Conservation (phyloP, 2,113 vertebrate species). For the Mobula birostris region DNA sequence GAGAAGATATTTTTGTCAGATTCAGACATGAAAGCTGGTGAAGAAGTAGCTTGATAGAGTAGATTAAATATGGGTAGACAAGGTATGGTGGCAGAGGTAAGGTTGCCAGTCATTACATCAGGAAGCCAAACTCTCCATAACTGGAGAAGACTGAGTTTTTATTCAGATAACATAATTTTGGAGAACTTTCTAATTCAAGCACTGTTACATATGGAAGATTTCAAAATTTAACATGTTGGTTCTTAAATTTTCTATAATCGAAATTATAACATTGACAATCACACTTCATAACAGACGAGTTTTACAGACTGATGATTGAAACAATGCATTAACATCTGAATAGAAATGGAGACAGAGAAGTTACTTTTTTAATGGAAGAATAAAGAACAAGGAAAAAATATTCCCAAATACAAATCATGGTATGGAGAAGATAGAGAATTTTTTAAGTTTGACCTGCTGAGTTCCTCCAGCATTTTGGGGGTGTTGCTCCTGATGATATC, state of each 20-base stretch:
- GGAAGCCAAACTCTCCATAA: neutral
- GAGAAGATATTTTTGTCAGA: neutral
- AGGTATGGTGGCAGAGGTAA: neutral
- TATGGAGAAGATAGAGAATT: no score
- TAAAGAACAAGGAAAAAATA: no score
- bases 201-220: neutral
- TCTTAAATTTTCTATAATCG: neutral
- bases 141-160: neutral
- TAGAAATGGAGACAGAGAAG: no score
- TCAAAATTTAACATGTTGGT: neutral
- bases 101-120: neutral
- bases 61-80: neutral
- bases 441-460: no score
- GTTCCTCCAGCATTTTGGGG: no score
- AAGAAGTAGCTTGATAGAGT: neutral
- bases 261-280: neutral
- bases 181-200: neutral
- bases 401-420: no score
- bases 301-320: neutral
- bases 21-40: neutral
- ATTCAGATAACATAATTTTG: neutral
- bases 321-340: neutral
- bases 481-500: no score
- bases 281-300: neutral
- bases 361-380: no score